These are phyloP conservation scores for Nemotelus pantherinus DNA, from an alignment of 2,888 invertebrate genomes.

Conservation along the genomic window DNA sequence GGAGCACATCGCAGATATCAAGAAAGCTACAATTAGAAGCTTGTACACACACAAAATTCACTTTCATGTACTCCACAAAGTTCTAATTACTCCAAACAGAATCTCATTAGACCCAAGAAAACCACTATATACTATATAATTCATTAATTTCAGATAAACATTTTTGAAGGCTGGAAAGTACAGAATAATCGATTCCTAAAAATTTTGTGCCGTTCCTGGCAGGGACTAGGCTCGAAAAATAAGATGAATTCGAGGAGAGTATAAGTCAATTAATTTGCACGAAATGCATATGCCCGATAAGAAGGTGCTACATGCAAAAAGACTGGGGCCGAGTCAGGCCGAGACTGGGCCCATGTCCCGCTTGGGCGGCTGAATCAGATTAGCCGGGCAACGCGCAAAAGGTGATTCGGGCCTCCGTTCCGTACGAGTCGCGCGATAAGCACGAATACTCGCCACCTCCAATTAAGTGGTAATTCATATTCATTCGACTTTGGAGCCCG, in stretches of 20 bases:
- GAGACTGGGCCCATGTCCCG: not conserved
- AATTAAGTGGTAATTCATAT: constrained; percentile 49
- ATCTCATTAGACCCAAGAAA: no score
- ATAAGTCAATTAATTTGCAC: constrained; percentile 45
- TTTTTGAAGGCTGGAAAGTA: no score
- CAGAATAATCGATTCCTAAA: no score
- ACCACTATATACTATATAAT: no score
- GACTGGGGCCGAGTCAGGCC: constrained; percentile 8
- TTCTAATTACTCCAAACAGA: no score
- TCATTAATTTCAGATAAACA: no score
- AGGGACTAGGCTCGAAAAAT: not conserved
- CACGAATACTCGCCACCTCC: constrained; percentile 44
- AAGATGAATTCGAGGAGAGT: constrained; percentile 9
- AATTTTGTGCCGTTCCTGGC: not conserved
- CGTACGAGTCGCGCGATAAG: constrained; percentile 1
- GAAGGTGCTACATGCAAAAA: constrained; percentile 36
- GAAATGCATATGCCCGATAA: constrained; percentile 43
- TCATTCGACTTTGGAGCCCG: constrained; percentile 30
- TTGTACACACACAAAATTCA: no score
- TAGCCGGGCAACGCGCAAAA: constrained; percentile 40
- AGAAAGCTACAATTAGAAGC: no score
- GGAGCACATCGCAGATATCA: no score
- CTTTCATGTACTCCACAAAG: no score
- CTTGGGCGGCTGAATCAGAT: constrained; percentile 33
- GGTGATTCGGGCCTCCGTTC: not conserved